These are phyloP conservation scores for Melanophora roralis DNA, from an alignment of 2,888 invertebrate species.

Conservation along the genomic window DNA sequence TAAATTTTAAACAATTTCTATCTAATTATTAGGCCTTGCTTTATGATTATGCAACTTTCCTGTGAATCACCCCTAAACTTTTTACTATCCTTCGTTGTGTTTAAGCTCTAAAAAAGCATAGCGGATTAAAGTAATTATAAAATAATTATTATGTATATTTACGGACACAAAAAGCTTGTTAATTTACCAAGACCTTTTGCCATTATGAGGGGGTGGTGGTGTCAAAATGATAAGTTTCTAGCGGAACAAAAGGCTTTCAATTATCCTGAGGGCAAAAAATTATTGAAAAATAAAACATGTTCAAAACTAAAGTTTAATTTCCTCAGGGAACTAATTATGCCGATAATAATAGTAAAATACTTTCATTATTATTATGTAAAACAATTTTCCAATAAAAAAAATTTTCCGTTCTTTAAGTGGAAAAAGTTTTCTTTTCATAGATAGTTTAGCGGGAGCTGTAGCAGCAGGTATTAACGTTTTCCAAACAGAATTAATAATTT, in stretches of 20 bases:
- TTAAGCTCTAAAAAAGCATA: neutral
- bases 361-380: conserved; percentile 19
- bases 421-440: neutral
- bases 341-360: conserved; percentile 44
- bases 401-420: neutral
- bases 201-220: neutral
- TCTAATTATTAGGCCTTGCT: too few species aligned
- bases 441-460: conserved; percentile 7
- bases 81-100: too few species aligned
- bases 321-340: conserved; percentile 52
- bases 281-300: conserved; percentile 13
- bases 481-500: neutral
- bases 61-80: too few species aligned
- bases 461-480: conserved; percentile 36
- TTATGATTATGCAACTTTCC: too few species aligned
- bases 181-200: neutral
- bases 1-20: too few species aligned
- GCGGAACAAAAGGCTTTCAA: conserved; percentile 15
- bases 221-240: conserved; percentile 17
- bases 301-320: conserved; percentile 27
- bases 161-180: conserved; percentile 17
- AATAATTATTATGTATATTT: conserved; percentile 36
- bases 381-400: neutral
- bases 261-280: conserved; percentile 3
- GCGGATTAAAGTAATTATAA: conserved; percentile 53